phyloP scores from a whole-genome alignment of 2,888 invertebrate genomes.

The Apodemia zela region DNA sequence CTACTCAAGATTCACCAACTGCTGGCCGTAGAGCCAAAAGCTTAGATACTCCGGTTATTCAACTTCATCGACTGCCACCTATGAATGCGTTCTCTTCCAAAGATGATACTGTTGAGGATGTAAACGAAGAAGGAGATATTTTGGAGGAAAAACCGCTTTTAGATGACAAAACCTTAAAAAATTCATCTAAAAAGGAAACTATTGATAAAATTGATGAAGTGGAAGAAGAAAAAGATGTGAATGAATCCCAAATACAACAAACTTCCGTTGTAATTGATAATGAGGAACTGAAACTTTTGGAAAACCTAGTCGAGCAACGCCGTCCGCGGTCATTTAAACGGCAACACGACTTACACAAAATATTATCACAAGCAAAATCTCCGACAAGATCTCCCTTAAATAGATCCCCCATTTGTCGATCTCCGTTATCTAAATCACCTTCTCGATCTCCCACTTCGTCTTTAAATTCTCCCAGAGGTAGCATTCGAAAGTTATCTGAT shows the following conservation, averaged over 20 bases:
- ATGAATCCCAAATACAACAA: constrained; percentile 55
- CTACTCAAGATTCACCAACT: constrained; percentile 86
- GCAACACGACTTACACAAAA: constrained; percentile 64
- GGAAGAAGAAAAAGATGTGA: constrained; percentile 66
- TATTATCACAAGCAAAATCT: constrained; percentile 60
- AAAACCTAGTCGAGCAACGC: constrained; percentile 74
- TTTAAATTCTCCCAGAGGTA: constrained; percentile 73
- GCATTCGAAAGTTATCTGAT: constrained; percentile 73
- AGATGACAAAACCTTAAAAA: constrained; percentile 54
- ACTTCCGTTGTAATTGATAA: constrained; percentile 76
- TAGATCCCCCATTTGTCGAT: constrained; percentile 68
- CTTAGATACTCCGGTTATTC: constrained; percentile 90
- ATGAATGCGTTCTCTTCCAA: constrained; percentile 93
- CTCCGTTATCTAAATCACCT: constrained; percentile 73
- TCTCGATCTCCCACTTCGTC: constrained; percentile 77
- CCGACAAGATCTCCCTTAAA: constrained; percentile 70
- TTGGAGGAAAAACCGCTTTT: constrained; percentile 81
- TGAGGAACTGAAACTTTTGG: constrained; percentile 78
- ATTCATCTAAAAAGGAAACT: constrained; percentile 48
- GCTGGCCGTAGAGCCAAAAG: constrained; percentile 90
- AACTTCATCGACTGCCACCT: constrained; percentile 88
- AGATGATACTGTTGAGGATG: constrained; percentile 91
- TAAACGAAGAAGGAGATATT: constrained; percentile 84
- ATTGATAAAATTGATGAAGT: constrained; percentile 76
- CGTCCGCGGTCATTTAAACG: constrained; percentile 74